These are phyloP conservation scores for Bucco capensis DNA, from an alignment of 2,113 vertebrate genomes.

Conservation along the genomic window DNA sequence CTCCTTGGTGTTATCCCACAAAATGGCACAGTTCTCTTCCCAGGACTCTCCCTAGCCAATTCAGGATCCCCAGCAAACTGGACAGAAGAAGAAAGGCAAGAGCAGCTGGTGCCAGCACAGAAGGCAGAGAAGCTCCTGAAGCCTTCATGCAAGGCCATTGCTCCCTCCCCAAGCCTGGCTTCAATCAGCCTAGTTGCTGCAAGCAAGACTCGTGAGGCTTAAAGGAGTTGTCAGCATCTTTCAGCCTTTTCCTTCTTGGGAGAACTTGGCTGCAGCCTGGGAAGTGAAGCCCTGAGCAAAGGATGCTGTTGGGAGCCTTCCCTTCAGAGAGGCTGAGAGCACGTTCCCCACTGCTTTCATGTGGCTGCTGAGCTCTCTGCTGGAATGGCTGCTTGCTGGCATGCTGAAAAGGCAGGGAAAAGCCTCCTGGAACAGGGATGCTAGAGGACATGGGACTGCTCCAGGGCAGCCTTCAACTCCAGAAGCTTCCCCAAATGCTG, in stretches of 20 bases:
- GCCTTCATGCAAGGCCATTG: background rate
- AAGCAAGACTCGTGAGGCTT: background rate
- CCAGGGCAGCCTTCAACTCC: background rate
- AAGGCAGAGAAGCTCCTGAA: background rate
- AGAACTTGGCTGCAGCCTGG: background rate
- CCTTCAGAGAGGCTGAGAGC: conserved; percentile 11
- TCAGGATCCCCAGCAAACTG: too few relatives aligned
- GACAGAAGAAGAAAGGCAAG: background rate
- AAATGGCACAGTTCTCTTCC: background rate
- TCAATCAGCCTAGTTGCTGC: background rate
- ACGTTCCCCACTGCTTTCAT: background rate
- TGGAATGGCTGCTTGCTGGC: background rate
- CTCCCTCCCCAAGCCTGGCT: conserved; percentile 3
- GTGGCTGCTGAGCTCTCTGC: conserved; percentile 13
- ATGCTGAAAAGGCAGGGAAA: background rate
- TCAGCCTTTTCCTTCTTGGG: conserved; percentile 8
- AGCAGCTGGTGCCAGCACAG: fast-evolving
- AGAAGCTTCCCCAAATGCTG: background rate
- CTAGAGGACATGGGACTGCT: background rate
- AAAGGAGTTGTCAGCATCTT: background rate
- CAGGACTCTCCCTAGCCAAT: background rate
- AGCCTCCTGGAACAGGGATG: background rate
- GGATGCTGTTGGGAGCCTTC: conserved; percentile 9
- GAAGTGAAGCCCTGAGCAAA: background rate
- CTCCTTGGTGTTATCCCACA: background rate